Evolutionary conservation across 1,140 invertebrate species (phyloP).

Genomic region (Rhopalosiphum maidis): DNA sequence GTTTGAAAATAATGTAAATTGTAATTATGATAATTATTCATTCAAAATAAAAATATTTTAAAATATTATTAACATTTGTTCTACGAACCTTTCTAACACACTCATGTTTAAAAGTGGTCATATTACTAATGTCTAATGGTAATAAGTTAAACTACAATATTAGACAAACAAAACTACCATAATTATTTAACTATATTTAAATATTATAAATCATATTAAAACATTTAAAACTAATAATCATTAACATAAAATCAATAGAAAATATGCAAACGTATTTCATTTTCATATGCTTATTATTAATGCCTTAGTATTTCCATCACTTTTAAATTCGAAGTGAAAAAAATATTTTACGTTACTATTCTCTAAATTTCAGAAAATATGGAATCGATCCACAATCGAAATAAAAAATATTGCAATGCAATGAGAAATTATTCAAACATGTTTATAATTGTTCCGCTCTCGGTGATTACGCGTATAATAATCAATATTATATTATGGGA

Average conservation of each 20-base stretch:
- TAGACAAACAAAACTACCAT: background rate
- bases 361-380: background rate
- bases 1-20: background rate
- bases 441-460: background rate
- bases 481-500: background rate
- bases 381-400: background rate
- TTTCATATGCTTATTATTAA: background rate
- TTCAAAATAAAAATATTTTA: background rate
- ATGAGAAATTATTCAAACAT: background rate
- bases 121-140: background rate
- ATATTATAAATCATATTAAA: background rate
- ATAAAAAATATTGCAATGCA: background rate
- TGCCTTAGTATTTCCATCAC: background rate
- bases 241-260: background rate
- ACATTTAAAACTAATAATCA: background rate
- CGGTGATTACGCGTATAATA: background rate
- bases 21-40: background rate
- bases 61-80: background rate
- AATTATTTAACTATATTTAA: background rate
- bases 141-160: background rate
- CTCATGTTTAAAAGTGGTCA: background rate
- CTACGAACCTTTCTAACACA: background rate
- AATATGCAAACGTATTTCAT: background rate
- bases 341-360: background rate
- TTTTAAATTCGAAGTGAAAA: background rate